These are phyloP conservation scores for Discoglossus pictus DNA, from an alignment of 2,797 vertebrate genomes.

Conservation along the genomic window DNA sequence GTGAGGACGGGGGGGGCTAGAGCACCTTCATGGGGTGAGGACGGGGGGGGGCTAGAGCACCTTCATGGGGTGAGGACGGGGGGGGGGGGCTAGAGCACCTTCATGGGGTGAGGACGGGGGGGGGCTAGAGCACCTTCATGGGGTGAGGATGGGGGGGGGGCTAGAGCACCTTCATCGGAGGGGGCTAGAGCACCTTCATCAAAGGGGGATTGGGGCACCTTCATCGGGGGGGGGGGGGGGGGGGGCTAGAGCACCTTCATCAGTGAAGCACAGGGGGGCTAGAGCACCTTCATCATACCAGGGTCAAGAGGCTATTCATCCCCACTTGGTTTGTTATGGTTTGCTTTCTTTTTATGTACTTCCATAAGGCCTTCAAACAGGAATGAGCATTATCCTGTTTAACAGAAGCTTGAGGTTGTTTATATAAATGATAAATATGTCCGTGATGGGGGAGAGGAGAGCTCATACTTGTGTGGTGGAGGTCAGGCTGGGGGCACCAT, in stretches of 20 bases:
- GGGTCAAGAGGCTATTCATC: too few relatives aligned
- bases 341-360: slow-evolving; percentile 8
- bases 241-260: slow-evolving; percentile 9
- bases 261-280: neutral
- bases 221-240: neutral
- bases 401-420: slow-evolving; percentile 10
- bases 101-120: neutral
- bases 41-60: slow-evolving; percentile 81
- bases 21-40: neutral
- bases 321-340: neutral
- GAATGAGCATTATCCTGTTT: slow-evolving; percentile 22
- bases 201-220: too few relatives aligned
- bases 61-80: slow-evolving; percentile 84
- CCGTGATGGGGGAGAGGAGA: neutral
- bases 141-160: too few relatives aligned
- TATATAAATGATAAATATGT: slow-evolving; percentile 10
- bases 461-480: neutral
- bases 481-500: slow-evolving; percentile 17
- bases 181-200: too few relatives aligned
- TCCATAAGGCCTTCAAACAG: slow-evolving; percentile 20
- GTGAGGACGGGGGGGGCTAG: neutral
- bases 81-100: neutral
- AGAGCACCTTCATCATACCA: too few relatives aligned
- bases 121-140: neutral
- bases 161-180: too few relatives aligned